Base-by-base conservation (phyloP, 1,140 invertebrate genomes). In the Drosophila willistoni region DNA sequence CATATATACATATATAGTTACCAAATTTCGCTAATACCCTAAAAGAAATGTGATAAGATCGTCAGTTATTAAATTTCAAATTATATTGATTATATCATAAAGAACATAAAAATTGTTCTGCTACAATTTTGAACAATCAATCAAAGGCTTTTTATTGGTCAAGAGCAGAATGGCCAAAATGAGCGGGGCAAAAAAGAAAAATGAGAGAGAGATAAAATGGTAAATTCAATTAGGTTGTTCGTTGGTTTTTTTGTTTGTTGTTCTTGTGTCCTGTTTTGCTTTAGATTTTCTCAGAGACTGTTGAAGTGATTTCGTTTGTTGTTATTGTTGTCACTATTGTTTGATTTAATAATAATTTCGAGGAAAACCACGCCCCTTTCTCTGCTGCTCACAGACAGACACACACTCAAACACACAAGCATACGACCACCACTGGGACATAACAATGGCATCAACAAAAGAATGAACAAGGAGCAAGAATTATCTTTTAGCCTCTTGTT, bases 311-410 rank as follows among this genome's bases (percentile, higher is more conserved):
- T 29, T 33, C 14, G 44, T n/a, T 66, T 54, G 34, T 65, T 70
- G 19, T 34, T 34, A 22, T 34, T 59, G 29, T 10, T 66, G 61
- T 47, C 65, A 42, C 55, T 77, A 47, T 62, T 47, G 74, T 77
- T 73, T 77, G 74, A 77, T 73, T 77, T 77, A 77, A 77, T 77
- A 65, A 77, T 65, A 77, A 73, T 77, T 73, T 39, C 34, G n/a
- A 1, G 60, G 13, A 42, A 62, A 19, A n/a, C 17, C 17, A 51
- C 44, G 44, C 44, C 17, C 10, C 9, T 22, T 47, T 47, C 44
- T 47, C 6, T 47, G 14, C 44, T 2, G 7, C 7, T 10, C 44
- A 51, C 44, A 51, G 17, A 22, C 44, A n/a, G 6, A 47, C 14
- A 17, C 44, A 47, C 14, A 47, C 14, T 2, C 59, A 14, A 1